Conservation (phyloP, 2,113 vertebrate species). For the Thamnaconus septentrionalis region DNA sequence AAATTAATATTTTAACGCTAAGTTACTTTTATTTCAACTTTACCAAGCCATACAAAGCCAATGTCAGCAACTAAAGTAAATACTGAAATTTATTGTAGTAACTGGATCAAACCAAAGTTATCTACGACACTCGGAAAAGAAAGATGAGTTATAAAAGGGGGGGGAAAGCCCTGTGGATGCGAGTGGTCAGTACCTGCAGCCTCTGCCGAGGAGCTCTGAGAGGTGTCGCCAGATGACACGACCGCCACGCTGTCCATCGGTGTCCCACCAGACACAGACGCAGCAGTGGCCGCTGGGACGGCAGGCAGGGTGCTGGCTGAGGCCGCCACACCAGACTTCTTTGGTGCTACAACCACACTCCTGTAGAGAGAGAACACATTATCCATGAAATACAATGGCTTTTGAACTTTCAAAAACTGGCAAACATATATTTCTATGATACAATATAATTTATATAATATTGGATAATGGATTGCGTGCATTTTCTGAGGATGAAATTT, state of each 20-base stretch:
- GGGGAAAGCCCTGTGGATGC: background rate
- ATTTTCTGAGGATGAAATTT: too few species aligned
- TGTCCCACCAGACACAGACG: constrained; percentile 56
- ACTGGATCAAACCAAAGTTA: too few species aligned
- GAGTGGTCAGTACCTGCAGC: constrained; percentile 76
- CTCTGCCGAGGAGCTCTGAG: constrained; percentile 71
- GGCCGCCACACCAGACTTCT: constrained; percentile 72
- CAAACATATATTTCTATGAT: too few species aligned
- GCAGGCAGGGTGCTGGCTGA: constrained; percentile 55
- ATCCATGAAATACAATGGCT: constrained; percentile 5
- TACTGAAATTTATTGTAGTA: too few species aligned
- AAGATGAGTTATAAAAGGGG: too few species aligned
- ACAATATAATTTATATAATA: too few species aligned
- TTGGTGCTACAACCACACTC: constrained; percentile 91
- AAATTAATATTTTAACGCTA: too few species aligned
- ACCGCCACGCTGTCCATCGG: constrained; percentile 85
- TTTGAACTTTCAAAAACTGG: background rate
- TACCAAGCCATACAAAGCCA: too few species aligned
- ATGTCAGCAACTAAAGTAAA: too few species aligned
- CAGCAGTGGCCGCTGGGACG: constrained; percentile 57
- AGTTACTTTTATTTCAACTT: too few species aligned
- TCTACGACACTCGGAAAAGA: too few species aligned
- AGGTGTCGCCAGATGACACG: constrained; percentile 84
- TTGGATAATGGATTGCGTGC: too few species aligned
- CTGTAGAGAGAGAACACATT: constrained; percentile 61